Evolutionary conservation across 1,140 invertebrate species (phyloP).

Genomic region (Agrilus planipennis): DNA sequence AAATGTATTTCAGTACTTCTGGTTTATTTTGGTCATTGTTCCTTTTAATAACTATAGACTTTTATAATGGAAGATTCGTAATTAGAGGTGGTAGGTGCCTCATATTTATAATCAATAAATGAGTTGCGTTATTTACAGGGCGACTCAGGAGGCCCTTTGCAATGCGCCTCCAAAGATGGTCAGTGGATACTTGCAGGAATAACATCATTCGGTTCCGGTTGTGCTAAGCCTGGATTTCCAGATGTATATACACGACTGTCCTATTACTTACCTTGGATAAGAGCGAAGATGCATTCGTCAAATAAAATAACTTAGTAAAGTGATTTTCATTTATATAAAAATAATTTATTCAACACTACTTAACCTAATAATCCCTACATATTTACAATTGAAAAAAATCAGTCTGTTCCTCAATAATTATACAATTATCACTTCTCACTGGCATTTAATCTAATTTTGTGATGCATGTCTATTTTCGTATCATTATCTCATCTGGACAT

Average conservation of each 20-base stretch:
- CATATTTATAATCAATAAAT: neutral
- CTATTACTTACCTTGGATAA: constrained; percentile 79
- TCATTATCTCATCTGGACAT: no score
- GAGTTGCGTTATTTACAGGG: constrained; percentile 45
- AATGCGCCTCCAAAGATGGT: constrained; percentile 60
- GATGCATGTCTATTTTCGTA: no score
- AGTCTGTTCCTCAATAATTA: constrained; percentile 2
- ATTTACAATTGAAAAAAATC: no score
- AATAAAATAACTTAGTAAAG: neutral
- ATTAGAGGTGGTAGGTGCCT: neutral
- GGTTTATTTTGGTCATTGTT: no score
- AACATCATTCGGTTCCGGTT: constrained; percentile 82
- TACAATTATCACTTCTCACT: no score
- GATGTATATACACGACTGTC: constrained; percentile 78
- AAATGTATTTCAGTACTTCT: no score
- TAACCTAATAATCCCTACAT: no score
- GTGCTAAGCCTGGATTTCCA: constrained; percentile 69
- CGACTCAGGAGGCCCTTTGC: constrained; percentile 75
- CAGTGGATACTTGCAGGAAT: constrained; percentile 79
- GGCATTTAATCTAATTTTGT: no score
- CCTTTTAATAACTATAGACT: no score
- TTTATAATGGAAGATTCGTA: no score
- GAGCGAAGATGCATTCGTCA: constrained; percentile 21
- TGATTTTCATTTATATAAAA: neutral
- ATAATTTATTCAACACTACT: no score